Base-by-base conservation (phyloP, 2,113 vertebrate species). In the Anas platyrhynchos region DNA sequence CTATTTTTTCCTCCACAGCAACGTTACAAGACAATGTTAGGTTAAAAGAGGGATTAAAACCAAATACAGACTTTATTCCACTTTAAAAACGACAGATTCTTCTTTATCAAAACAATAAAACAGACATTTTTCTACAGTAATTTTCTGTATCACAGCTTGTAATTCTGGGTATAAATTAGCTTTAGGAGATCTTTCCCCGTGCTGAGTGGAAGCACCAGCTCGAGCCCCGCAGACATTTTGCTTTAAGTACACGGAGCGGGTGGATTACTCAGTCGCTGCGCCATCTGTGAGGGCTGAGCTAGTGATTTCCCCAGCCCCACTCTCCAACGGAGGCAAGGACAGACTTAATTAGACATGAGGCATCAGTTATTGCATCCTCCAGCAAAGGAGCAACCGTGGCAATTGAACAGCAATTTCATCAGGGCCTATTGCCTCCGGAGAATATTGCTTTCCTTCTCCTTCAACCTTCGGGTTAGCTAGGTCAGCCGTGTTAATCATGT, bases 21-120 rank as follows among this genome's bases (percentile, higher is more conserved):
- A 96, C 85, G 95, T 96, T 65, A 94, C 96, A 91, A 89, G 77
- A 83, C 86, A 86, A 94, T 91, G 84, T 85, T 50, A 56, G 54
- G 71, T 77, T 88, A 86, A 94, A 94, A 97, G 48, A 34, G 61
- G 77, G 86, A 97, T 98, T 98, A 97, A 97, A 95, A 88, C 86
- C 38, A 91, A 96, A 86, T 81, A 61, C n/a, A 44, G 69, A n/a
- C 68, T 95, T 69, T 81, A 90, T 82, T 78, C 90, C 65, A 41
- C 83, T 82, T 63, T 7, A 89, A 95, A 95, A 95, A 93, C 36
- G 91, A 91, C 88, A 84, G 78, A 54, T 90, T 79, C 83, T 66
- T 88, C 66, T 94, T 69, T 54, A 88, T 79, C 7, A 55, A 21
- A 89, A 50, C 29, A 88, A 72, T 58, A 13, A 69, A 84, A 0